Percentiles rank a stretch among this genome's conserved stretches.
phyloP scores from a whole-genome alignment of 2,797 vertebrate species.

The Oreortyx pictus region DNA sequence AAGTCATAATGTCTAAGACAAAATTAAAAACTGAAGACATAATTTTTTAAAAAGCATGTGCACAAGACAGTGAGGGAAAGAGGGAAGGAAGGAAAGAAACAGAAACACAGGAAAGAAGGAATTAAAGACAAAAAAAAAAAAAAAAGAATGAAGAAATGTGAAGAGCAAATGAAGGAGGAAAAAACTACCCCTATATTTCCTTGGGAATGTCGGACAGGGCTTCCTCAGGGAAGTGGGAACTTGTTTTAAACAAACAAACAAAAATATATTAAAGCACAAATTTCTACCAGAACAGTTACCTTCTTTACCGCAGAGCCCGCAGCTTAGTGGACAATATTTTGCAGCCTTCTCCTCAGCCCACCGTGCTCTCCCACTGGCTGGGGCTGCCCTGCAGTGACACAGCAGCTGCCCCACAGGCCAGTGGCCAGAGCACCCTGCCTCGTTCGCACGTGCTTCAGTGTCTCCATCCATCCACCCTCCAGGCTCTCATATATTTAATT shows the following conservation, averaged over 20 bases:
- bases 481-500: slow-evolving; percentile 54
- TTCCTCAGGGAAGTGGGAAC: slow-evolving; percentile 76
- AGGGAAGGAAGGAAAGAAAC: slow-evolving; percentile 18
- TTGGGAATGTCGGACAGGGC: slow-evolving; percentile 63
- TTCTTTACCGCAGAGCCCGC: slow-evolving; percentile 78
- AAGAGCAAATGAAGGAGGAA: slow-evolving; percentile 52
- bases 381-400: neutral
- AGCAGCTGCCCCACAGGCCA: accelerated
- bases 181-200: slow-evolving; percentile 26
- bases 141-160: slow-evolving; percentile 44
- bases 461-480: slow-evolving; percentile 56
- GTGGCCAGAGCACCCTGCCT: slow-evolving; percentile 6
- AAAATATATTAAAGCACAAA: slow-evolving; percentile 84
- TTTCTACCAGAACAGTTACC: slow-evolving; percentile 83
- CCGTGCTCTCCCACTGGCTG: slow-evolving; percentile 15
- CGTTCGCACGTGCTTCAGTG: slow-evolving; percentile 65
- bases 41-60: slow-evolving; percentile 15
- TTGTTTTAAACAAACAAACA: slow-evolving; percentile 76
- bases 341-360: slow-evolving; percentile 40
- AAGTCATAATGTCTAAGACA: slow-evolving; percentile 72
- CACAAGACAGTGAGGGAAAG: slow-evolving; percentile 1
- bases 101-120: slow-evolving; percentile 54
- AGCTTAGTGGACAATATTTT: slow-evolving; percentile 40
- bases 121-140: slow-evolving; percentile 11
- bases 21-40: slow-evolving; percentile 48